Percentiles rank a stretch among this genome's conserved stretches.
Conservation (phyloP, 2,888 invertebrate species). For the Arge pagana region DNA sequence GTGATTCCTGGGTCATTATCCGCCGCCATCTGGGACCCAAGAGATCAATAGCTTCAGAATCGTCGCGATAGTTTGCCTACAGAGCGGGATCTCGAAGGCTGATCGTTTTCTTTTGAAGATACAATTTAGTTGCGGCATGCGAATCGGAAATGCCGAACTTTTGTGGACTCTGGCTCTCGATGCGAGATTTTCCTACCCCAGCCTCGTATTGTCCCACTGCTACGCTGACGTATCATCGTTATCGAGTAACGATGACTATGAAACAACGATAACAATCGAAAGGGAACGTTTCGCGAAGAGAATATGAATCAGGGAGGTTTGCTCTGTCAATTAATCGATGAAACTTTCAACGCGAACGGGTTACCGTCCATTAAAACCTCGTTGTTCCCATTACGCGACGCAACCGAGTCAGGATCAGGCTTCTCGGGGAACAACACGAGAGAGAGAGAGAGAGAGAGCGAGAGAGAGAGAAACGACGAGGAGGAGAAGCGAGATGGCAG, state of each 20-base stretch:
- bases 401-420: constrained; percentile 37
- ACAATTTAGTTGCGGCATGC: too few species aligned
- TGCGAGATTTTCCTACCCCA: too few species aligned
- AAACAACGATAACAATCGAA: constrained; percentile 2
- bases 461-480: constrained; percentile 17
- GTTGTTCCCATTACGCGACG: constrained; percentile 45
- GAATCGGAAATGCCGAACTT: too few species aligned
- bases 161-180: too few species aligned
- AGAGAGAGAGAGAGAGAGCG: not conserved
- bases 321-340: constrained; percentile 48
- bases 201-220: not conserved
- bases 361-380: constrained; percentile 49
- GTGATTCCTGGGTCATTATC: constrained; percentile 15
- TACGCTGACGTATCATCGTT: constrained; percentile 17
- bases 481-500: constrained; percentile 19
- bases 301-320: constrained; percentile 9
- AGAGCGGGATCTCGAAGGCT: too few species aligned
- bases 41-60: too few species aligned
- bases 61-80: too few species aligned
- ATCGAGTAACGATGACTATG: constrained; percentile 10
- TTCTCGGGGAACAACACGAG: constrained; percentile 18
- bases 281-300: constrained; percentile 2
- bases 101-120: too few species aligned
- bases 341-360: constrained; percentile 53
- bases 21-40: constrained; percentile 18